Conservation (phyloP, 2,113 vertebrate species). For the Crotalus helleri region DNA sequence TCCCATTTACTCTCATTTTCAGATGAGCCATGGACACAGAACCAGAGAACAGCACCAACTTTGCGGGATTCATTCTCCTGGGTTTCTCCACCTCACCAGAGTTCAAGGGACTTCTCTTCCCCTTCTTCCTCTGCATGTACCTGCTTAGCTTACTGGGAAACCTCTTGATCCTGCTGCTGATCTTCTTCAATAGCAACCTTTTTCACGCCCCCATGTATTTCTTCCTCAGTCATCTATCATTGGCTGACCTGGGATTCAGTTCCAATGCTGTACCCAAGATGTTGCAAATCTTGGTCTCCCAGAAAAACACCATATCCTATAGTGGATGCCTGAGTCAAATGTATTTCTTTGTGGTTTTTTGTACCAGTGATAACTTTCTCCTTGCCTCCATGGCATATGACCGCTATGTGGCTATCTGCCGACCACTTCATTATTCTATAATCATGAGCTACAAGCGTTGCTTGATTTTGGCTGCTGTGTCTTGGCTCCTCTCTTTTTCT, state of each 20-base stretch:
- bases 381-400: conserved; percentile 51
- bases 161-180: conserved; percentile 45
- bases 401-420: conserved; percentile 45
- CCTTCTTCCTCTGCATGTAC: conserved; percentile 45
- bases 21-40: conserved; percentile 14
- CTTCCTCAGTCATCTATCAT: conserved; percentile 44
- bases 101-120: conserved; percentile 31
- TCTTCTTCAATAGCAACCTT: conserved; percentile 17
- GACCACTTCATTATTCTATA: conserved; percentile 36
- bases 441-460: conserved; percentile 46
- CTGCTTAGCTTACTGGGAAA: conserved; percentile 41
- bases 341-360: conserved; percentile 49
- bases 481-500: conserved; percentile 27
- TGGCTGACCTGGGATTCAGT: conserved; percentile 45
- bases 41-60: conserved; percentile 12
- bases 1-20: background rate
- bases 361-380: conserved; percentile 38
- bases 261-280: conserved; percentile 48
- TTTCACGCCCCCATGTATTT: conserved; percentile 45
- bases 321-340: conserved; percentile 37
- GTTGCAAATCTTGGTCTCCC: conserved; percentile 33
- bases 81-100: conserved; percentile 28
- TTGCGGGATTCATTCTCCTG: conserved; percentile 43
- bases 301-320: conserved; percentile 41
- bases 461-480: conserved; percentile 17